Evolutionary conservation across 64 coral and sea anemone species (phyloP).

Genomic region (Pachyseris speciosa): DNA sequence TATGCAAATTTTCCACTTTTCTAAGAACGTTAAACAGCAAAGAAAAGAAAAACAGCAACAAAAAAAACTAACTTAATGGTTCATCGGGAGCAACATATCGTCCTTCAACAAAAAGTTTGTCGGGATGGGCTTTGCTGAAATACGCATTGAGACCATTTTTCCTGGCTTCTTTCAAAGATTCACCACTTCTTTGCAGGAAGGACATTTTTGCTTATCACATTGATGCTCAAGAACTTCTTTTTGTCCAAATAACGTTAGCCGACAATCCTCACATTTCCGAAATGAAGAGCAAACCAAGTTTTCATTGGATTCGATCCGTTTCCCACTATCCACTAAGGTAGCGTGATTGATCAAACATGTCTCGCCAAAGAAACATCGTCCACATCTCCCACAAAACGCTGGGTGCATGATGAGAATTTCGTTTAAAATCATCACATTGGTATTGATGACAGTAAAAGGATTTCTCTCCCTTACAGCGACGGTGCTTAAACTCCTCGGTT

Average conservation of each 20-base stretch:
- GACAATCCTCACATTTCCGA: neutral
- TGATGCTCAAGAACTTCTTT: no score
- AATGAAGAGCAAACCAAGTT: neutral
- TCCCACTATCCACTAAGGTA: neutral
- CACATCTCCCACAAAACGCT: neutral
- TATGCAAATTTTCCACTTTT: no score
- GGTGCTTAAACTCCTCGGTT: neutral
- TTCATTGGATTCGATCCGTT: neutral
- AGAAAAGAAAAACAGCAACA: no score
- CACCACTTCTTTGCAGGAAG: neutral
- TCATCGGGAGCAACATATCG: no score
- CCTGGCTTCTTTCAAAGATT: no score
- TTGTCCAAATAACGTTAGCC: no score
- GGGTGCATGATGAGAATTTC: neutral
- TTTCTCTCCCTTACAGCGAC: neutral
- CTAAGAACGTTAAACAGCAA: no score
- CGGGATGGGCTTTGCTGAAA: no score
- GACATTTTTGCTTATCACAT: neutral
- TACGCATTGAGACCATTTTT: no score
- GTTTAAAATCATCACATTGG: neutral
- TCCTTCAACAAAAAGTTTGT: no score
- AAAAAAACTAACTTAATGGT: no score
- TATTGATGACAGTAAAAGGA: neutral
- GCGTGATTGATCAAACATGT: neutral
- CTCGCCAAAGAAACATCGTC: neutral